Base-by-base conservation (phyloP, 1,140 invertebrate genomes). In the Lucilia sericata region DNA sequence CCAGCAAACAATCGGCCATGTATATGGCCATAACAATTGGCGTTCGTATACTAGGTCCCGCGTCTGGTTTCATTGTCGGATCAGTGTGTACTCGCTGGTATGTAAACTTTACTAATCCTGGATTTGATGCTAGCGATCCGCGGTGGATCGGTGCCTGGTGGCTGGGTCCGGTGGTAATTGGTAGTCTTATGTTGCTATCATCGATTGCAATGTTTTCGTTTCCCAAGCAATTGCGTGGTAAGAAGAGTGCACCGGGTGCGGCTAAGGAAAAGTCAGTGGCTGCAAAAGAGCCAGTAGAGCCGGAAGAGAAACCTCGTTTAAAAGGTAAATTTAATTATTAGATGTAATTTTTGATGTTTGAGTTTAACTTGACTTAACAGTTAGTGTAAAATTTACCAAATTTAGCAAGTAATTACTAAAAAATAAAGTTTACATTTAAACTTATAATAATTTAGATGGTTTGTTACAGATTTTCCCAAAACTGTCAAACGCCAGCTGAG, bases 21-120 rank as follows among this genome's bases (percentile, higher is more conserved):
- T 98, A 98, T 92, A 97, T 98, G 92, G 96, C 96, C 12, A 97
- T 98, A 84, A 98, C 97, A 8, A 98, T 98, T 86, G 97, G 97
- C 51, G 96, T 98, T 51, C 92, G 96, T 74, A 98, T 98, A 83
- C 93, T 98, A 47, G 97, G 97, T 0, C 97, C 97, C 5, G 96
- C 97, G 0, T 92, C 97, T 17, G 97, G 97, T 1, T 98, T 98
- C 88, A 94, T 98, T 19, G 93, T 98, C 14, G 97, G 97, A n/a
- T 97, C 97, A 2, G 91, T 98, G 13, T 98, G 97, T 91, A 98
- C 97, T 0, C 94, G 95, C 86, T 92, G 98, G 80, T 97, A 97
- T 88, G 96, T 96, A 25, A 94, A 98, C 91, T 94, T 97, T 5
- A 91, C 92, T 7, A 94, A 95, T 89, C 95, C 96, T 8, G 94